A percentile compares a stretch with the other conserved stretches of the same genome.
Conservation (phyloP, 1,140 invertebrate genomes). For the Drosophila asahinai region DNA sequence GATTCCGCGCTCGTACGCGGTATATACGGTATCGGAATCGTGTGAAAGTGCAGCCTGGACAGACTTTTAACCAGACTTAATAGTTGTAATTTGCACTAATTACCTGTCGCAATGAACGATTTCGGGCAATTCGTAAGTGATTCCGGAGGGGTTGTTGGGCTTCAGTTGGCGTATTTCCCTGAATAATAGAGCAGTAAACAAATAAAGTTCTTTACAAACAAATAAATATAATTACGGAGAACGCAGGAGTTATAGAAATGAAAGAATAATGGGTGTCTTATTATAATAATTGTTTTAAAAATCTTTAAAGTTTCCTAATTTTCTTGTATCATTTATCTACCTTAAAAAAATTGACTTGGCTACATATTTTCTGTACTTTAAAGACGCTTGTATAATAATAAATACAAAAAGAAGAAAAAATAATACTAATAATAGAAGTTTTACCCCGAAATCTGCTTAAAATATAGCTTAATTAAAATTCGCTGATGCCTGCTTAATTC, state of each 20-base stretch:
- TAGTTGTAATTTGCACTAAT: slow-evolving; percentile 49
- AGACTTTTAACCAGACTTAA: slow-evolving; percentile 24
- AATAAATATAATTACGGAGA: neutral
- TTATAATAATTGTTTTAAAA: too few relatives aligned
- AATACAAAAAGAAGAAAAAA: too few relatives aligned
- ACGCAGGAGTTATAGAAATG: neutral
- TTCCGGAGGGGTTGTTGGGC: slow-evolving; percentile 4
- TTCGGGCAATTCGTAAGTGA: slow-evolving; percentile 60
- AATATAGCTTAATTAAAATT: too few relatives aligned
- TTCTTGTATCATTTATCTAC: too few relatives aligned
- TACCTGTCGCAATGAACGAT: slow-evolving; percentile 41
- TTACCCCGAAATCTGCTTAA: too few relatives aligned
- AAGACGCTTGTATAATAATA: neutral
- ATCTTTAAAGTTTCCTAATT: too few relatives aligned
- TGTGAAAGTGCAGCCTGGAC: slow-evolving; percentile 70
- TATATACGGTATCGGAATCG: slow-evolving; percentile 8
- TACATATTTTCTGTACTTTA: neutral
- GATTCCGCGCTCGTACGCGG: slow-evolving; percentile 14
- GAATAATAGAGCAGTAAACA: neutral
- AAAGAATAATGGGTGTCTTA: too few relatives aligned
- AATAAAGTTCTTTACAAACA: neutral
- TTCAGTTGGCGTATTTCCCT: neutral
- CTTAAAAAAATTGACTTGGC: neutral
- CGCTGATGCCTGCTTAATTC: neutral
- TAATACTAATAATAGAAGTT: neutral